phyloP scores from a whole-genome alignment of 2,888 invertebrate genomes.

The Volucella bombylans region DNA sequence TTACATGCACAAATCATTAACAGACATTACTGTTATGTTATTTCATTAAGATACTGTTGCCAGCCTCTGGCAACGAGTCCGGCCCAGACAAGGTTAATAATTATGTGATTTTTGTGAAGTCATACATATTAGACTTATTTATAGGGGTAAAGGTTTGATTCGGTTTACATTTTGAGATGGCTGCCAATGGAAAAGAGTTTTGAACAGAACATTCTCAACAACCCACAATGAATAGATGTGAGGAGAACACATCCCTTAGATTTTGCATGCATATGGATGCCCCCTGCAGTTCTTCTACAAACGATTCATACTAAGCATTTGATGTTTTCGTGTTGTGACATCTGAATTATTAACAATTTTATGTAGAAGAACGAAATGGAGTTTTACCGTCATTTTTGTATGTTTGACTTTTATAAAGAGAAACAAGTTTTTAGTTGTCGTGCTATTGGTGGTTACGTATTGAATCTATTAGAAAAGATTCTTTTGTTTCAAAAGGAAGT shows the following conservation, averaged over 20 bases:
- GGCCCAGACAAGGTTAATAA: conserved; percentile 70
- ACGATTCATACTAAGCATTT: conserved; percentile 37
- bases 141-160: conserved; percentile 9
- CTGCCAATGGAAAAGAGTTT: conserved; percentile 28
- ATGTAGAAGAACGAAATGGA: conserved; percentile 19
- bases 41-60: conserved; percentile 67
- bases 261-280: background rate
- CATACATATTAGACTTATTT: conserved; percentile 55
- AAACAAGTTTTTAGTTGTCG: too few species aligned
- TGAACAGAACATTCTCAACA: too few species aligned
- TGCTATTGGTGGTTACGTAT: too few species aligned
- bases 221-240: too few species aligned
- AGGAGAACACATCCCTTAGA: background rate
- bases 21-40: conserved; percentile 72
- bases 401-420: background rate
- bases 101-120: conserved; percentile 60
- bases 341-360: conserved; percentile 35
- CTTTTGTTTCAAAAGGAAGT: too few species aligned
- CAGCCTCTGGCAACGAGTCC: conserved; percentile 57
- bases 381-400: conserved; percentile 13
- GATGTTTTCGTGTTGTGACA: conserved; percentile 61
- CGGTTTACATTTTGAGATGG: conserved; percentile 13
- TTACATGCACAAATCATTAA: conserved; percentile 72
- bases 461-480: too few species aligned
- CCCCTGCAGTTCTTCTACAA: conserved; percentile 19